A percentile compares a stretch with the other conserved stretches of the same genome.
phyloP scores from a whole-genome alignment of 2,888 invertebrate species.

The Eupithecia inturbata region DNA sequence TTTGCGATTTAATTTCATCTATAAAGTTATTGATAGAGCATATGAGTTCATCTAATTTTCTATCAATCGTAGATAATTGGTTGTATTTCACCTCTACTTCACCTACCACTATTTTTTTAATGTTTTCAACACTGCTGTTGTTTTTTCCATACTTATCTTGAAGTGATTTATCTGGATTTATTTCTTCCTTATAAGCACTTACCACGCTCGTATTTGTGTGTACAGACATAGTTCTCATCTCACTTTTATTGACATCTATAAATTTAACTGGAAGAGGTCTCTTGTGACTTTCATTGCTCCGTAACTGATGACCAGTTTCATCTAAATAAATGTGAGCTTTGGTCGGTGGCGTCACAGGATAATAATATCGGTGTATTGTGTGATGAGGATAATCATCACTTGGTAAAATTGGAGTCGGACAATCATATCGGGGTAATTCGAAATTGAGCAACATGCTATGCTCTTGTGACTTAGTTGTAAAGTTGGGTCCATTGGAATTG shows the following conservation, averaged over 20 bases:
- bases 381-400: neutral
- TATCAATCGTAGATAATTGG: constrained; percentile 59
- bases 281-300: neutral
- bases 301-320: neutral
- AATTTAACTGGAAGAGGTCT: neutral
- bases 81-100: constrained; percentile 41
- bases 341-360: neutral
- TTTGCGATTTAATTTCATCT: constrained; percentile 52
- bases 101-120: constrained; percentile 46
- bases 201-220: constrained; percentile 35
- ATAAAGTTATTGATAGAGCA: constrained; percentile 62
- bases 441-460: neutral
- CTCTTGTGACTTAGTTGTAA: constrained; percentile 61
- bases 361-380: neutral
- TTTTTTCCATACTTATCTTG: constrained; percentile 47
- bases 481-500: constrained; percentile 47
- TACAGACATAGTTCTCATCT: constrained; percentile 27
- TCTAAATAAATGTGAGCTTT: neutral
- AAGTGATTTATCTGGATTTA: constrained; percentile 30
- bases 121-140: constrained; percentile 45
- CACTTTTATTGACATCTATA: neutral
- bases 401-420: neutral
- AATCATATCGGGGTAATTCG: neutral
- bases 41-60: constrained; percentile 62
- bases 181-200: constrained; percentile 10